phyloP scores from a whole-genome alignment of 2,797 vertebrate species.

The Lemur catta region DNA sequence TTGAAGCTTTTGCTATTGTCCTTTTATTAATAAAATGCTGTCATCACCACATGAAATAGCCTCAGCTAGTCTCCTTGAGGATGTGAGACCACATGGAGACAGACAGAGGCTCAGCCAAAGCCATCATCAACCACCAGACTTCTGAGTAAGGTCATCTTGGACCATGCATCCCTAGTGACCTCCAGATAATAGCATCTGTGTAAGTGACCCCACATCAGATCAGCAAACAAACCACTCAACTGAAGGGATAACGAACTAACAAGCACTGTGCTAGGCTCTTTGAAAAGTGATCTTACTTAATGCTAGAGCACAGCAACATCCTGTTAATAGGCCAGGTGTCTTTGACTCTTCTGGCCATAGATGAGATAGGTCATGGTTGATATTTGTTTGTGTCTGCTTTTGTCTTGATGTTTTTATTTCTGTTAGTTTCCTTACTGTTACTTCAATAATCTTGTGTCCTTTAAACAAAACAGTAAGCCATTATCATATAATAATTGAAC shows the following conservation, averaged over 20 bases:
- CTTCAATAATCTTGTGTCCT: background rate
- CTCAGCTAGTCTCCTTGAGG: background rate
- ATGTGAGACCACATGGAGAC: background rate
- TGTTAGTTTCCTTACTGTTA: background rate
- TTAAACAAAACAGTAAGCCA: background rate
- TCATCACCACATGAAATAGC: background rate
- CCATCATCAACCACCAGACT: background rate
- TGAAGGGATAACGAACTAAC: background rate
- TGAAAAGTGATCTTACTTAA: background rate
- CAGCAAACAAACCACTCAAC: background rate
- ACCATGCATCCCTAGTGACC: background rate
- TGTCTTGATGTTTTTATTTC: background rate
- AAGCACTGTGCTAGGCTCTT: background rate
- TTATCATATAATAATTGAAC: background rate
- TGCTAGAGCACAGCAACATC: background rate
- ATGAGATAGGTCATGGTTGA: background rate
- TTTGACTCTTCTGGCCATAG: background rate
- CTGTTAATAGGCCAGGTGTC: background rate
- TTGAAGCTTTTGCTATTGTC: background rate
- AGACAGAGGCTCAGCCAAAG: background rate
- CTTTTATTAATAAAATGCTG: background rate
- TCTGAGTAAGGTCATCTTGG: background rate
- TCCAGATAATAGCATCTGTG: background rate
- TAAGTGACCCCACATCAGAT: background rate
- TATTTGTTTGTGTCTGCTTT: background rate